phyloP scores from a whole-genome alignment of 2,888 invertebrate genomes.

The Drosophila peninsularis region DNA sequence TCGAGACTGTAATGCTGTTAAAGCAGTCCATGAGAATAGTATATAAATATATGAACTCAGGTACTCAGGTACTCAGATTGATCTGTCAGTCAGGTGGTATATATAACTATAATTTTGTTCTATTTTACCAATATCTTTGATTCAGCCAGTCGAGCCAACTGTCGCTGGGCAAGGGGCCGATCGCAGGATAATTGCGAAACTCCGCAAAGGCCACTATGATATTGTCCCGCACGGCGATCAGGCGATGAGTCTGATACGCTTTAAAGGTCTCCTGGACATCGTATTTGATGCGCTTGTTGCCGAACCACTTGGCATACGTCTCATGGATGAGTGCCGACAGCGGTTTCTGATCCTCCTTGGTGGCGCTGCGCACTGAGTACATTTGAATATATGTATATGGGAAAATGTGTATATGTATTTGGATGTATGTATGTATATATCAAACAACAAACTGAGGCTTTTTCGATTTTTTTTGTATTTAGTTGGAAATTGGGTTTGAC shows the following conservation, averaged over 20 bases:
- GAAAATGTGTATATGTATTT: slow-evolving; percentile 3
- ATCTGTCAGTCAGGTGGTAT: background rate
- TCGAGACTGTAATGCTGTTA: slow-evolving; percentile 35
- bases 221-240: slow-evolving; percentile 43
- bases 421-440: background rate
- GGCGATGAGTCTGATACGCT: slow-evolving; percentile 64
- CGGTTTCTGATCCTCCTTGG: slow-evolving; percentile 21
- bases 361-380: slow-evolving; percentile 53
- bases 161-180: slow-evolving; percentile 63
- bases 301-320: slow-evolving; percentile 41
- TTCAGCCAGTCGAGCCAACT: slow-evolving; percentile 77
- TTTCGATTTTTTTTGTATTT: background rate
- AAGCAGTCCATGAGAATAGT: background rate
- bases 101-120: background rate
- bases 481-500: slow-evolving; percentile 14
- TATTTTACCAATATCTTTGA: slow-evolving; percentile 72
- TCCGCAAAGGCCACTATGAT: slow-evolving; percentile 73
- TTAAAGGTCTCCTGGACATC: slow-evolving; percentile 48
- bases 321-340: slow-evolving; percentile 30
- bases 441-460: background rate
- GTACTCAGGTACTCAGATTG: background rate
- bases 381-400: slow-evolving; percentile 2
- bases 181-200: slow-evolving; percentile 67
- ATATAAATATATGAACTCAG: background rate
- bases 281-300: slow-evolving; percentile 57